These are phyloP conservation scores for Muschampia plurimacula DNA, from an alignment of 2,888 invertebrate species.

Conservation along the genomic window DNA sequence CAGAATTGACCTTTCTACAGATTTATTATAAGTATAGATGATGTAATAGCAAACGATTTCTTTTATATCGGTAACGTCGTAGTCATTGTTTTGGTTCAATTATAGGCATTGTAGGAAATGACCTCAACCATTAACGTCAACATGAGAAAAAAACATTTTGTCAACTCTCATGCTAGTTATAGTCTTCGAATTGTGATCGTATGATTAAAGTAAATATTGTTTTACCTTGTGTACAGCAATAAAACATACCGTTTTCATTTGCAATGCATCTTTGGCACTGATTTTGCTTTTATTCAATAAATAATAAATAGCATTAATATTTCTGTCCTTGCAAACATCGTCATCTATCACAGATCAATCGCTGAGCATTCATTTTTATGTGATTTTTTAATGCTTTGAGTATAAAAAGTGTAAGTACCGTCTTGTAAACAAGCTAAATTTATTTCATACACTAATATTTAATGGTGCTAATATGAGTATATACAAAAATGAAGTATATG, in stretches of 20 bases:
- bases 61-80: slow-evolving; percentile 26
- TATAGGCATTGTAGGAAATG: slow-evolving; percentile 61
- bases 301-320: slow-evolving; percentile 68
- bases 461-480: slow-evolving; percentile 32
- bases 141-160: slow-evolving; percentile 39
- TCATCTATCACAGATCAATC: slow-evolving; percentile 83
- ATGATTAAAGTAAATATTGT: slow-evolving; percentile 44
- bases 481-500: slow-evolving; percentile 31
- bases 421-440: slow-evolving; percentile 59
- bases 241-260: slow-evolving; percentile 53
- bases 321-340: slow-evolving; percentile 62
- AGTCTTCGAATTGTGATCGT: slow-evolving; percentile 47
- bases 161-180: slow-evolving; percentile 57
- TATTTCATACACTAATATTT: slow-evolving; percentile 37
- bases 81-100: slow-evolving; percentile 49
- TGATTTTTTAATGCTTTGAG: slow-evolving; percentile 68
- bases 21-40: no score
- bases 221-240: slow-evolving; percentile 39
- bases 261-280: slow-evolving; percentile 84
- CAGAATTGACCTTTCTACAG: no score
- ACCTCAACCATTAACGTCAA: slow-evolving; percentile 66
- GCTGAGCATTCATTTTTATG: slow-evolving; percentile 70
- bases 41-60: slow-evolving; percentile 30
- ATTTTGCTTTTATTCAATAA: slow-evolving; percentile 76
- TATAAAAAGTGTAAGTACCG: slow-evolving; percentile 55